Percentiles rank a stretch among this genome's conserved stretches.
Conservation (phyloP, 1,140 invertebrate species). For the Nylanderia fulva region DNA sequence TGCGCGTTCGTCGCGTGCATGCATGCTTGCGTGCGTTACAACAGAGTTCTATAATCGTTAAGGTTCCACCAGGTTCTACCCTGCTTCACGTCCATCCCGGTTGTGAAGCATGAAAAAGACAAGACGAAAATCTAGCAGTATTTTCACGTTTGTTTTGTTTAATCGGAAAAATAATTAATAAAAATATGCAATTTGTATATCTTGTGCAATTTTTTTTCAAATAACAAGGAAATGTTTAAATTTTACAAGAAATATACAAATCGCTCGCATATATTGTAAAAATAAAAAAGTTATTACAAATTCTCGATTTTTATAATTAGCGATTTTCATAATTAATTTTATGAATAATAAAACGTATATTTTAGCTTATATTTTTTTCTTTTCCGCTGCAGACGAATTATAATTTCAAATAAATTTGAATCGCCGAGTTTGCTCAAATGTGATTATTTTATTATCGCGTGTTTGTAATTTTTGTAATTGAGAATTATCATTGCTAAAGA, state of each 20-base stretch:
- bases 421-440: not conserved
- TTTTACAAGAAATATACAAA: not conserved
- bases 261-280: not conserved
- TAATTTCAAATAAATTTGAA: constrained; percentile 38
- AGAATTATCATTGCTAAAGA: constrained; percentile 3
- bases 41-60: constrained; percentile 72
- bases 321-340: too few species aligned
- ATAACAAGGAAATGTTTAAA: not conserved
- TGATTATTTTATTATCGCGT: constrained; percentile 8
- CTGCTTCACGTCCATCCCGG: constrained; percentile 36
- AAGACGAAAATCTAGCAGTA: not conserved
- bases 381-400: not conserved
- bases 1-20: not conserved
- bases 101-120: constrained; percentile 15
- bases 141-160: constrained; percentile 4
- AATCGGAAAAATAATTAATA: not conserved
- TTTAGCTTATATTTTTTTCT: not conserved
- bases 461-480: constrained; percentile 21
- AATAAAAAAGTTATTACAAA: not conserved
- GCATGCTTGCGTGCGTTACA: constrained; percentile 65
- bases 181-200: too few species aligned
- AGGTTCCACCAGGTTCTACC: constrained; percentile 57
- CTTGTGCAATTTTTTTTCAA: not conserved
- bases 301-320: not conserved
- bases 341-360: too few species aligned